Conservation (phyloP, 2,888 invertebrate genomes). For the Emmelina monodactyla region DNA sequence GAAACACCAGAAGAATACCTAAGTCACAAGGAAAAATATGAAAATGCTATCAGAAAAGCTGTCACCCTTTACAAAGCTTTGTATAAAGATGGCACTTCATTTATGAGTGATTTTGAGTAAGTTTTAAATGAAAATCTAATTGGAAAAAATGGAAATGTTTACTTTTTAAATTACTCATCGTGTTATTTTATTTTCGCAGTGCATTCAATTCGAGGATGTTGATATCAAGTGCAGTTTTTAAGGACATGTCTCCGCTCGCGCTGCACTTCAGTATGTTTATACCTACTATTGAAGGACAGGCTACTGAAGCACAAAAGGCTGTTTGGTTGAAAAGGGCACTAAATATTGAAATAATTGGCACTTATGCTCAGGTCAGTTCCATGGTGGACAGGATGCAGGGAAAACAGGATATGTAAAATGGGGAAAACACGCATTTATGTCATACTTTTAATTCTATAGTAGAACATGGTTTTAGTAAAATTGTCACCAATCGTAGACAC, state of each 20-base stretch:
- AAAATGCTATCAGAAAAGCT: constrained; percentile 75
- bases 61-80: constrained; percentile 68
- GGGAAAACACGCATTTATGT: neutral
- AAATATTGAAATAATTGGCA: constrained; percentile 85
- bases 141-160: constrained; percentile 53
- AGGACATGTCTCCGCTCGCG: constrained; percentile 72
- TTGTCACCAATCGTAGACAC: too few species aligned
- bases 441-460: neutral
- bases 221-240: too few species aligned
- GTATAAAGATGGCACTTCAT: constrained; percentile 66
- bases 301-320: constrained; percentile 82
- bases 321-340: constrained; percentile 84
- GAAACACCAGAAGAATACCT: constrained; percentile 75
- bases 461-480: too few species aligned
- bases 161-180: neutral
- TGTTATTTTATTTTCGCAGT: too few species aligned
- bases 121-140: constrained; percentile 69
- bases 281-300: constrained; percentile 85
- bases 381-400: neutral
- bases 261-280: constrained; percentile 92
- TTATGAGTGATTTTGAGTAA: too few species aligned
- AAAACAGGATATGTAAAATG: neutral
- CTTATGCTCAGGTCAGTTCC: constrained; percentile 82
- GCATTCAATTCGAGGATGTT: too few species aligned
- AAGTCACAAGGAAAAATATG: constrained; percentile 84